phyloP scores from a whole-genome alignment of 2,888 invertebrate species.

The Rapana venosa region DNA sequence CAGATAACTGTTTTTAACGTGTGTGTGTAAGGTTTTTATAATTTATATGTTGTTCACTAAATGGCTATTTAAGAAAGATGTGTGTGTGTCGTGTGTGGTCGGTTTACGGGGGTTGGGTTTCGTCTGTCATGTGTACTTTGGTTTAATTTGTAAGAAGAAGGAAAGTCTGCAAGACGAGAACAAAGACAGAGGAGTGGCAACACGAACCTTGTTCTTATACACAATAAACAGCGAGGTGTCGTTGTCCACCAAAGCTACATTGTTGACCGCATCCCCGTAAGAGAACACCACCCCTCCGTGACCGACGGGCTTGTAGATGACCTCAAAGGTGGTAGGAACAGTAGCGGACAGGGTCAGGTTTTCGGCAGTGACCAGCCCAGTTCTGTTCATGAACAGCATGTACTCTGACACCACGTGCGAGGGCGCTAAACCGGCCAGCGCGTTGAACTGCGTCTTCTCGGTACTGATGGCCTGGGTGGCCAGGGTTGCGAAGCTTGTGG shows the following conservation, averaged over 20 bases:
- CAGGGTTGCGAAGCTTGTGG: not conserved
- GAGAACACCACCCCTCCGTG: slow-evolving; percentile 25
- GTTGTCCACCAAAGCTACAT: slow-evolving; percentile 21
- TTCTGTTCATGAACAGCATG: slow-evolving; percentile 34
- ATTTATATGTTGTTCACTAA: too few relatives aligned
- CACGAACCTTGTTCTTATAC: slow-evolving; percentile 21
- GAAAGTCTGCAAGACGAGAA: not conserved
- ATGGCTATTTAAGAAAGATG: too few relatives aligned
- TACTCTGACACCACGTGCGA: slow-evolving; percentile 12
- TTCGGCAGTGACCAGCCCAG: slow-evolving; percentile 20
- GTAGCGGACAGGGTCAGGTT: slow-evolving; percentile 13
- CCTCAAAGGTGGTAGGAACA: slow-evolving; percentile 5
- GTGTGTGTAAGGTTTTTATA: too few relatives aligned
- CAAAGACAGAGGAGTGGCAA: too few relatives aligned
- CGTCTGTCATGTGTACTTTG: not conserved
- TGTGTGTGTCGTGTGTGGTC: too few relatives aligned
- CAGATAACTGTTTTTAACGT: too few relatives aligned
- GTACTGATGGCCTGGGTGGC: not conserved
- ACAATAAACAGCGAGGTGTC: slow-evolving; percentile 20
- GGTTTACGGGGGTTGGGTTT: too few relatives aligned
- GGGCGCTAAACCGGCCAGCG: not conserved
- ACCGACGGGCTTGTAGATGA: slow-evolving; percentile 4
- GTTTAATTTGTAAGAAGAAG: not conserved
- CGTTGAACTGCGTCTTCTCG: not conserved
- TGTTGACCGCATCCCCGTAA: not conserved